Evolutionary conservation across 2,797 vertebrate species (phyloP).

Genomic region (Scarus forsteni): DNA sequence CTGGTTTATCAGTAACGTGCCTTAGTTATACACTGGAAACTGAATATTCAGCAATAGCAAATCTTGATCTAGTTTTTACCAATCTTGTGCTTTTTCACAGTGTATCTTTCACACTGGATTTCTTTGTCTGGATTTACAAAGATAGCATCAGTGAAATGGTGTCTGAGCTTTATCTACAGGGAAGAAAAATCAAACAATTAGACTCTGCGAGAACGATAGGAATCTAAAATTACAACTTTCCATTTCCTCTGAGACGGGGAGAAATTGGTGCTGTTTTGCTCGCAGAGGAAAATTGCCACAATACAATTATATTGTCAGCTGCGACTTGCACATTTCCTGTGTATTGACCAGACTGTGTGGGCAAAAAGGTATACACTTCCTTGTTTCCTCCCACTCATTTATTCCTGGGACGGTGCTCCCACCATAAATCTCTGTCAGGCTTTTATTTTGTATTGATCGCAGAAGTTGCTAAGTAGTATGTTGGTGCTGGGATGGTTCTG

Average conservation of each 20-base stretch:
- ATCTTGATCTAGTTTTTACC: conserved; percentile 19
- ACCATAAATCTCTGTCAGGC: conserved; percentile 64
- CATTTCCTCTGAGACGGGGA: conserved; percentile 60
- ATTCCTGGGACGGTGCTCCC: conserved; percentile 52
- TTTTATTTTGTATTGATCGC: conserved; percentile 73
- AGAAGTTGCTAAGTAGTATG: conserved; percentile 60
- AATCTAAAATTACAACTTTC: conserved; percentile 76
- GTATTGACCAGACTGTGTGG: conserved; percentile 48
- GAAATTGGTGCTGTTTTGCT: conserved; percentile 57
- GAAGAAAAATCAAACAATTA: conserved; percentile 64
- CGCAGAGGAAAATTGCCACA: conserved; percentile 48
- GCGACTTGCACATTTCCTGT: conserved; percentile 49
- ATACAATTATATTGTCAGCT: conserved; percentile 74
- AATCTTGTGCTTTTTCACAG: conserved; percentile 40
- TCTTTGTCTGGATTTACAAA: conserved; percentile 66
- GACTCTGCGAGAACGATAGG: conserved; percentile 60
- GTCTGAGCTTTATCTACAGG: conserved; percentile 63
- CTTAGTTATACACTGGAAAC: conserved; percentile 6
- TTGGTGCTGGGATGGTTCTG: conserved; percentile 45
- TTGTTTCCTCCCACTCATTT: conserved; percentile 43
- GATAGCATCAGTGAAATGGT: conserved; percentile 65
- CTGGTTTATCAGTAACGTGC: conserved; percentile 36
- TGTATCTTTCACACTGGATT: conserved; percentile 57
- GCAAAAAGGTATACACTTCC: conserved; percentile 24
- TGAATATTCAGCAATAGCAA: conserved; percentile 22